Evolutionary conservation across 2,888 invertebrate species (phyloP).

Genomic region (Athetis lepigone): DNA sequence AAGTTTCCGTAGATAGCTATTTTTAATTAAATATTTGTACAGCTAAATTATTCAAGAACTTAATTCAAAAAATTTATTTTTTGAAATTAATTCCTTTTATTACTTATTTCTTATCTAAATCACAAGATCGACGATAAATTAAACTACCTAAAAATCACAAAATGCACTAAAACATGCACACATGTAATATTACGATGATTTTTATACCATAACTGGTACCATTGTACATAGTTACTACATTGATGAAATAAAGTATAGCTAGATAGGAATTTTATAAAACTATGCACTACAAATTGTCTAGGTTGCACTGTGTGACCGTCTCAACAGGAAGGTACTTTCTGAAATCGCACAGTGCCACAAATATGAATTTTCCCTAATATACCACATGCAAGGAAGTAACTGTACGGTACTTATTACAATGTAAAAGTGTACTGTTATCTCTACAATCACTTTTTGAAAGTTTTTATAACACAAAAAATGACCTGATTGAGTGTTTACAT

Average conservation of each 20-base stretch:
- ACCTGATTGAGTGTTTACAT: constrained; percentile 55
- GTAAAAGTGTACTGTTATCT: constrained; percentile 77
- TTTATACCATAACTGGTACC: constrained; percentile 87
- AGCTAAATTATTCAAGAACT: constrained; percentile 63
- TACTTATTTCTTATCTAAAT: constrained; percentile 87
- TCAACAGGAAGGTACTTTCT: constrained; percentile 63
- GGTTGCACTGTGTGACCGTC: constrained; percentile 69
- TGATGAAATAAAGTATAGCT: constrained; percentile 78
- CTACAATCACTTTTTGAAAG: constrained; percentile 81
- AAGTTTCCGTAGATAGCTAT: constrained; percentile 64
- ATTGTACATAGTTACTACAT: constrained; percentile 82
- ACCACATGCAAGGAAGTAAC: constrained; percentile 83
- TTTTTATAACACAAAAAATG: constrained; percentile 59
- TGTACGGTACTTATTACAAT: constrained; percentile 77
- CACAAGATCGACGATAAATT: constrained; percentile 90
- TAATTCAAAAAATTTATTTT: constrained; percentile 61
- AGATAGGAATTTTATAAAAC: constrained; percentile 74
- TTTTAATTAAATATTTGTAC: constrained; percentile 64
- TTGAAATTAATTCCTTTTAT: constrained; percentile 81
- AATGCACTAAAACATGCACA: constrained; percentile 91
- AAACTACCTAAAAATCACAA: constrained; percentile 90
- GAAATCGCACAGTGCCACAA: constrained; percentile 70
- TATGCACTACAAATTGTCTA: constrained; percentile 82
- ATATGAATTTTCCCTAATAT: constrained; percentile 64
- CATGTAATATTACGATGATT: constrained; percentile 86